Conservation (phyloP, 2,113 vertebrate genomes). For the Erpornis zantholeuca region DNA sequence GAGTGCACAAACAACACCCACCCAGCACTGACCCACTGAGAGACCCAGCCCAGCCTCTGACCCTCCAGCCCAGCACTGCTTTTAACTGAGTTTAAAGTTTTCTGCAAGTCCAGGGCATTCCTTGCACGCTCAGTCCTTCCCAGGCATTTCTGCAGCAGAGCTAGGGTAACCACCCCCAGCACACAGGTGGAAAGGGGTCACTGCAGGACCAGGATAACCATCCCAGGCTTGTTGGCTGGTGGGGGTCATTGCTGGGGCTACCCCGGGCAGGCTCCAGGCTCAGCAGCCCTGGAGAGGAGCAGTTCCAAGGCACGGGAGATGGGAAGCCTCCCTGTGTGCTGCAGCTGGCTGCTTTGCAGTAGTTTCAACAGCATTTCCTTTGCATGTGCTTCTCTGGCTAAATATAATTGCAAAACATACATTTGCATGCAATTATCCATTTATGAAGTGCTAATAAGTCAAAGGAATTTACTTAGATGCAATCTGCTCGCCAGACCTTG, state of each 20-base stretch:
- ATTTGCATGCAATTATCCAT: not conserved
- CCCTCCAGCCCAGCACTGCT: not conserved
- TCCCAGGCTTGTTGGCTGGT: not conserved
- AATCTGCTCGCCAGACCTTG: not conserved
- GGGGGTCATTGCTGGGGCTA: not conserved
- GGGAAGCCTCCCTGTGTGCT: not conserved
- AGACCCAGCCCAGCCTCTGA: not conserved
- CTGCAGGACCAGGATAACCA: not conserved
- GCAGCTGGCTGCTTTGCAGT: not conserved
- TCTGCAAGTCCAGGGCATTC: not conserved
- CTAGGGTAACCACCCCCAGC: not conserved
- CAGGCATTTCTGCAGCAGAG: not conserved
- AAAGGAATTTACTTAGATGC: not conserved
- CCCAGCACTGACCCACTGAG: fast-evolving
- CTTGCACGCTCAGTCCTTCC: fast-evolving
- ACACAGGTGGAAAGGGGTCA: not conserved
- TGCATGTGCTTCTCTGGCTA: not conserved
- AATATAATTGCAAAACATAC: not conserved
- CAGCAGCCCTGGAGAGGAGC: fast-evolving
- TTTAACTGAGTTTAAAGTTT: not conserved
- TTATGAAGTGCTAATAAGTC: not conserved
- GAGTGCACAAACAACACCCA: not conserved
- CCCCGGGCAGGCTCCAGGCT: not conserved
- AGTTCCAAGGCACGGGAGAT: fast-evolving
- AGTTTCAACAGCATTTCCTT: not conserved